Evolutionary conservation across 2,113 vertebrate species (phyloP).

Genomic region (Takifugu bimaculatus): DNA sequence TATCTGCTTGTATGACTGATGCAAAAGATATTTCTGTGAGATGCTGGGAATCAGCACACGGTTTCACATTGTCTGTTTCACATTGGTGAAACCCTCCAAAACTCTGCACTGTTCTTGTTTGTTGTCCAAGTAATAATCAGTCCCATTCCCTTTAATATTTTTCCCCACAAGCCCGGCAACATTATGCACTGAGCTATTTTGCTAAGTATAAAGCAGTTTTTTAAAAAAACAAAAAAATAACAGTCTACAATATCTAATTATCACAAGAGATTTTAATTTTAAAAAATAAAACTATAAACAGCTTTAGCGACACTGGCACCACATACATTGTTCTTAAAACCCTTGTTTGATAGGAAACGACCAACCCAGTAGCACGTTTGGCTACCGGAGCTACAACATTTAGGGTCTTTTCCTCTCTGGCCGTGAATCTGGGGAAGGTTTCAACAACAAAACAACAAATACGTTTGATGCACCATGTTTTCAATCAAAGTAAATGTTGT

Average conservation of each 20-base stretch:
- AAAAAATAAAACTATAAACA: conserved; percentile 5
- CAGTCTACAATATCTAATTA: conserved; percentile 39
- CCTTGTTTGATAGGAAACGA: too few relatives aligned
- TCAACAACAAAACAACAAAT: too few relatives aligned
- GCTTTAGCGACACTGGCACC: conserved; percentile 26
- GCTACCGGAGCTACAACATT: too few relatives aligned
- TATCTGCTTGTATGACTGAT: conserved; percentile 19
- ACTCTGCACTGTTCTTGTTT: conserved; percentile 50
- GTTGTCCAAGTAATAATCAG: conserved; percentile 69
- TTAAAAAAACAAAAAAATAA: conserved; percentile 28
- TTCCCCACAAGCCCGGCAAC: conserved; percentile 54
- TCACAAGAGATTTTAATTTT: neutral
- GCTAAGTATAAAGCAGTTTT: conserved; percentile 41
- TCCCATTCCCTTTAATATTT: conserved; percentile 55
- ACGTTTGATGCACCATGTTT: too few relatives aligned
- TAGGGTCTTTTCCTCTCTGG: too few relatives aligned
- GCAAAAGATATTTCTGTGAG: conserved; percentile 43
- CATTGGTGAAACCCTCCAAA: conserved; percentile 64
- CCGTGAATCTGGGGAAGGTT: too few relatives aligned
- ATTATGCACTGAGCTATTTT: conserved; percentile 45
- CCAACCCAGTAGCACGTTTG: too few relatives aligned
- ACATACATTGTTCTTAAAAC: conserved; percentile 12
- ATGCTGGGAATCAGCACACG: conserved; percentile 25
- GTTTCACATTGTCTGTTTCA: conserved; percentile 52
- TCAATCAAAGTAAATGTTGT: too few relatives aligned